Percentiles rank a stretch among this genome's conserved stretches.
Conservation (phyloP, 2,888 invertebrate genomes). For the Chrysotoxum bicinctum region DNA sequence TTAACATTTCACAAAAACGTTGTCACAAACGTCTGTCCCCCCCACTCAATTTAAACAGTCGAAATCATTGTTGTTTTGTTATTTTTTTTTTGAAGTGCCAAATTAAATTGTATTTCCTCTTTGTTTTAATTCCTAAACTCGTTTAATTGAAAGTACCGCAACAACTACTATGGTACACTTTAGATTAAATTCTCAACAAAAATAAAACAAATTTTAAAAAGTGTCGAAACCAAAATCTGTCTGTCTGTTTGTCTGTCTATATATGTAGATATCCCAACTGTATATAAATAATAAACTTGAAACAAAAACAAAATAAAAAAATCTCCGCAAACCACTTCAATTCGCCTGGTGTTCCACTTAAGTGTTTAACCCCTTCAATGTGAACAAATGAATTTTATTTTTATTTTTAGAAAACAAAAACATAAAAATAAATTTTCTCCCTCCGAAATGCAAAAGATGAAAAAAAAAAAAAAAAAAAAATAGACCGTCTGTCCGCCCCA, state of each 20-base stretch:
- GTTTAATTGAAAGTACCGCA: constrained; percentile 25
- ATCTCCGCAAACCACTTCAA: constrained; percentile 25
- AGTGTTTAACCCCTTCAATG: constrained; percentile 40
- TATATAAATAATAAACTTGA: background rate
- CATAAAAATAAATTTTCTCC: constrained; percentile 2
- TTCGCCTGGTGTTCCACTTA: constrained; percentile 47
- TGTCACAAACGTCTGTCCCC: too few species aligned
- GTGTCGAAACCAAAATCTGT: constrained; percentile 5
- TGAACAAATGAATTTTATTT: constrained; percentile 57
- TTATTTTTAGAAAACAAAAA: constrained; percentile 56
- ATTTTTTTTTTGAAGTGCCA: background rate
- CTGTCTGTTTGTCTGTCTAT: background rate
- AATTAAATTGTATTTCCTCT: constrained; percentile 25
- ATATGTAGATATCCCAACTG: background rate
- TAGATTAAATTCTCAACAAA: background rate
- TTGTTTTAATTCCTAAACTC: constrained; percentile 5
- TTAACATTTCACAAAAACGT: too few species aligned
- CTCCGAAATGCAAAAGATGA: constrained; percentile 5
- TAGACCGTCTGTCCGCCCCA: background rate
- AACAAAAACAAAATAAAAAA: background rate
- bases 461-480: background rate
- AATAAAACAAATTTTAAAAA: background rate
- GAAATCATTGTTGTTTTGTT: background rate
- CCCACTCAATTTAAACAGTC: background rate
- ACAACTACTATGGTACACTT: constrained; percentile 21